Conservation (phyloP, 64 coral and sea anemone genomes). For the Montipora foliosa region DNA sequence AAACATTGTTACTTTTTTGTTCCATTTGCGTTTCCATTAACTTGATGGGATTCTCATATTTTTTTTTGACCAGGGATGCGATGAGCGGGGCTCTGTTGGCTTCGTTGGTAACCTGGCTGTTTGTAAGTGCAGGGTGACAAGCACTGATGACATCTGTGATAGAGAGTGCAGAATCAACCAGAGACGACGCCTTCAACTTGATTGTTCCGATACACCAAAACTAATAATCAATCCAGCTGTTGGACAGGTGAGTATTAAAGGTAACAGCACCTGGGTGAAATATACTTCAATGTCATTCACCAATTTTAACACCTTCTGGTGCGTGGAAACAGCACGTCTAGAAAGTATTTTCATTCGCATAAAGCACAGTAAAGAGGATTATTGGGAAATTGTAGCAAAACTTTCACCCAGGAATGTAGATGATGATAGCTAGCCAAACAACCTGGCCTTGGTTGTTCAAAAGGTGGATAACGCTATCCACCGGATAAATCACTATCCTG, state of each 20-base stretch:
- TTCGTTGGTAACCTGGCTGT: conserved; percentile 85
- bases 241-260: conserved; percentile 34
- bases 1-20: no score
- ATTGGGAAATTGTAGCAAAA: no score
- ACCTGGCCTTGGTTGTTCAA: no score
- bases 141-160: conserved; percentile 88
- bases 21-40: no score
- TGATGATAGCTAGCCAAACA: no score
- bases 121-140: conserved; percentile 84
- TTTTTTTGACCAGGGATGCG: conserved; percentile 51
- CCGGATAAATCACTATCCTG: no score
- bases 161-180: conserved; percentile 78
- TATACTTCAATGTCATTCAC: not conserved
- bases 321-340: no score
- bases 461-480: no score
- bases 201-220: conserved; percentile 70
- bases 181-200: conserved; percentile 50
- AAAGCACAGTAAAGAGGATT: no score
- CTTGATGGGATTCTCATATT: not conserved
- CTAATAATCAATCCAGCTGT: conserved; percentile 51
- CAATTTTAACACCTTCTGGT: no score
- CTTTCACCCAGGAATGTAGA: no score
- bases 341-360: no score
- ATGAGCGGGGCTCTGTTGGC: conserved; percentile 65
- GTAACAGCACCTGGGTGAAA: not conserved